A percentile compares a stretch with the other conserved stretches of the same genome.
These are phyloP conservation scores for Bombus waltoni DNA, from an alignment of 1,140 invertebrate species.

Conservation along the genomic window DNA sequence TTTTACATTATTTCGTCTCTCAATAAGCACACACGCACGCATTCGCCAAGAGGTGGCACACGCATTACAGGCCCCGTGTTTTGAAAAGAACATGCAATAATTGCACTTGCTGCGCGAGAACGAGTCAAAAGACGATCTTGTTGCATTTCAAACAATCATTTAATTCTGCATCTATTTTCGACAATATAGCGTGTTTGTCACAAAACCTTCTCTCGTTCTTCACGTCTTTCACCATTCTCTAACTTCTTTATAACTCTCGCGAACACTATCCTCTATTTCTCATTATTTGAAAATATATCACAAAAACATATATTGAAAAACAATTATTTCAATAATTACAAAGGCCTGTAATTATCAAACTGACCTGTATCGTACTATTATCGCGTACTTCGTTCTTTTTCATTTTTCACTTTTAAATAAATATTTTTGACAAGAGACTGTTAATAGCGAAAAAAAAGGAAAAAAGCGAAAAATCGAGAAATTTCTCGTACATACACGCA, in stretches of 20 bases:
- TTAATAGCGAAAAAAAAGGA: background rate
- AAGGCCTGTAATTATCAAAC: constrained; percentile 11
- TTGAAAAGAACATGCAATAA: constrained; percentile 18
- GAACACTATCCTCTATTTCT: background rate
- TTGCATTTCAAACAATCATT: background rate
- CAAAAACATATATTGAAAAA: background rate
- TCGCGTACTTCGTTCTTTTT: constrained; percentile 4
- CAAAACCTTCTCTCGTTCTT: background rate
- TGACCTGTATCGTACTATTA: background rate
- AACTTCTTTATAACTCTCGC: background rate
- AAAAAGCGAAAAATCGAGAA: background rate
- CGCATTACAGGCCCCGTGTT: constrained; percentile 34
- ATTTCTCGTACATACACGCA: background rate
- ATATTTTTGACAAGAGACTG: background rate
- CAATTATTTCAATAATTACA: constrained; percentile 18
- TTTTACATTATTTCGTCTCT: constrained; percentile 47
- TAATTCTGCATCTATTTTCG: background rate
- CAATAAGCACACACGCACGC: constrained; percentile 41
- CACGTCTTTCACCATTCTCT: background rate
- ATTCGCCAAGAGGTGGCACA: constrained; percentile 15
- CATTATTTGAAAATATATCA: background rate
- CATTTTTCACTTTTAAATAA: background rate
- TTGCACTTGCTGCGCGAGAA: constrained; percentile 14
- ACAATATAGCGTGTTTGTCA: background rate
- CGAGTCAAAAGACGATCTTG: constrained; percentile 17